Base-by-base conservation (phyloP, 1,140 invertebrate species). In the Euglossa dilemma region DNA sequence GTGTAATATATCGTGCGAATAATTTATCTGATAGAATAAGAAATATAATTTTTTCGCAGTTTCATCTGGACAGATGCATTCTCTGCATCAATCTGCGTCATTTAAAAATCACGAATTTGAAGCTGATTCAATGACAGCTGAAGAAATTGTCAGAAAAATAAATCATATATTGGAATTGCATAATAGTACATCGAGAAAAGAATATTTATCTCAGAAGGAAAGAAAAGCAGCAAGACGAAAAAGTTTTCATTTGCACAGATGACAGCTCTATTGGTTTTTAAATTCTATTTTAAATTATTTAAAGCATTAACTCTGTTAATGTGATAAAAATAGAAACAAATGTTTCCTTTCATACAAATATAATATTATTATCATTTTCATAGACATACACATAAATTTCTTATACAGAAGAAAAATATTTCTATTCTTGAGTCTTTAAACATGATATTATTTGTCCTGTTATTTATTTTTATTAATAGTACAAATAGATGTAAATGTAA, bases 31-130 rank as follows among this genome's bases (percentile, higher is more conserved):
- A 25, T 72, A 64, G 45, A n/a, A 12, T 52, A 4, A 16, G 67
- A 43, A 57, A 43, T 84, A 52, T 23, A 43, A 20, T 85, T 67
- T 57, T 78, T 81, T 87, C 91, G 72, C 83, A 94, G 94, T 91
- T 83, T 91, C 92, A 52, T 90, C 92, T 61, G 89, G 90, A 78
- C 91, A 93, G 66, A 91, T 91, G 52, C 90, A 94, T 89, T 90
- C 95, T 89, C 85, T 94, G 83, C 90, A 95, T 79, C 91, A 94
- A 66, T 94, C 94, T 2, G 93, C 95, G 43, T 96, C 96, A 69
- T 98, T 97, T 90, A 98, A 98, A 93, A 96, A 97, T 91, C 97
- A 98, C 80, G 97, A 98, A 91, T 98, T 98, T 92, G 98, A 98
- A 94, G 96, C 97, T 36, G 97, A 98, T 83, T 95, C 96, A 23